phyloP scores from a whole-genome alignment of 2,888 invertebrate genomes.

The Allophyes oxyacanthae region DNA sequence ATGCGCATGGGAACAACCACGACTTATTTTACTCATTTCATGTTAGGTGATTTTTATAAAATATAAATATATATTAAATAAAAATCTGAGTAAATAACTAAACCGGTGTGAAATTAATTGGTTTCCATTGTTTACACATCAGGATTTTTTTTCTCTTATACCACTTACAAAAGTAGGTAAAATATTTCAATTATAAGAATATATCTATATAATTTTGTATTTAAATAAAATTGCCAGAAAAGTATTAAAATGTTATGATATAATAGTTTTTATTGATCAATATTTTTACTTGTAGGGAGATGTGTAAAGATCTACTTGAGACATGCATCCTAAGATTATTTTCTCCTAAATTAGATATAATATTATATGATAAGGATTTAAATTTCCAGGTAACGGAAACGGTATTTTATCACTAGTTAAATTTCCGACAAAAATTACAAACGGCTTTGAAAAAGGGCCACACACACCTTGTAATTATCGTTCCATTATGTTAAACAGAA shows the following conservation, averaged over 20 bases:
- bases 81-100: no score
- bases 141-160: background rate
- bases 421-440: background rate
- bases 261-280: no score
- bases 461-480: background rate
- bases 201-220: no score
- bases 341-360: background rate
- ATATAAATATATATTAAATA: no score
- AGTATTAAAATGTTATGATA: no score
- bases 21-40: conserved; percentile 2
- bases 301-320: no score
- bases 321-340: no score
- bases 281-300: no score
- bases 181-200: no score
- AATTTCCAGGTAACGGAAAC: background rate
- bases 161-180: no score
- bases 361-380: background rate
- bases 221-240: no score
- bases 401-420: background rate
- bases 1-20: background rate
- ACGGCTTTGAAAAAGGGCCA: background rate
- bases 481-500: conserved; percentile 1
- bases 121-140: background rate
- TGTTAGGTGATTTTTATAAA: background rate
- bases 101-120: background rate